phyloP scores from a whole-genome alignment of 2,888 invertebrate species.

The Brassicogethes aeneus region DNA sequence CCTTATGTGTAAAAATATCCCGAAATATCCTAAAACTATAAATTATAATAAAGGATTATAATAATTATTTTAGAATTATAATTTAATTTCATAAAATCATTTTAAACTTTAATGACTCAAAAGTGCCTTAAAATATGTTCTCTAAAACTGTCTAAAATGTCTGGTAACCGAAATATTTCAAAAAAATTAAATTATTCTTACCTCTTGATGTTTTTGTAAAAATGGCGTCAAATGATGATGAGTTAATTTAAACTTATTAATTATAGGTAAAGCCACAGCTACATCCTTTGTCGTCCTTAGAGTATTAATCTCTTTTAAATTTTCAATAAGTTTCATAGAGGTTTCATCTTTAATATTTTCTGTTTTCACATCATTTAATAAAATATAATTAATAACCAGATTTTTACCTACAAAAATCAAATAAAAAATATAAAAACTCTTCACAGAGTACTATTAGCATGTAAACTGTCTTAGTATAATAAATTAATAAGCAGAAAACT shows the following conservation, averaged over 20 bases:
- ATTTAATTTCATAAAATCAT: too few species aligned
- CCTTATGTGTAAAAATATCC: too few species aligned
- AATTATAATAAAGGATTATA: too few species aligned
- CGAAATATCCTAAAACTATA: too few species aligned
- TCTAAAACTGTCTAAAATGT: too few species aligned
- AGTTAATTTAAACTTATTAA: conserved; percentile 45
- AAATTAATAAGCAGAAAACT: conserved; percentile 35
- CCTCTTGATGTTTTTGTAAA: conserved; percentile 53
- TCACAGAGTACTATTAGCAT: background rate
- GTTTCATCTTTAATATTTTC: conserved; percentile 31
- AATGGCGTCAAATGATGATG: conserved; percentile 62
- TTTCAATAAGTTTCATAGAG: conserved; percentile 37
- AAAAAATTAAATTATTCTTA: conserved; percentile 41
- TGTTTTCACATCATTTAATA: conserved; percentile 46
- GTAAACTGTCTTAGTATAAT: too few species aligned
- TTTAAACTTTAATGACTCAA: too few species aligned
- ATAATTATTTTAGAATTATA: too few species aligned
- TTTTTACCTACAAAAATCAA: conserved; percentile 27
- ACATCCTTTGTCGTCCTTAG: conserved; percentile 42
- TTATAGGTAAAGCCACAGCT: conserved; percentile 43
- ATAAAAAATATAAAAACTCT: conserved; percentile 5
- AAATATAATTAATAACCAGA: conserved; percentile 40
- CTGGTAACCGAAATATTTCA: conserved; percentile 10
- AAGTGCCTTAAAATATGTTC: too few species aligned
- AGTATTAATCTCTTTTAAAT: conserved; percentile 44